phyloP scores from a whole-genome alignment of 1,140 invertebrate genomes.

The Listronotus bonariensis region DNA sequence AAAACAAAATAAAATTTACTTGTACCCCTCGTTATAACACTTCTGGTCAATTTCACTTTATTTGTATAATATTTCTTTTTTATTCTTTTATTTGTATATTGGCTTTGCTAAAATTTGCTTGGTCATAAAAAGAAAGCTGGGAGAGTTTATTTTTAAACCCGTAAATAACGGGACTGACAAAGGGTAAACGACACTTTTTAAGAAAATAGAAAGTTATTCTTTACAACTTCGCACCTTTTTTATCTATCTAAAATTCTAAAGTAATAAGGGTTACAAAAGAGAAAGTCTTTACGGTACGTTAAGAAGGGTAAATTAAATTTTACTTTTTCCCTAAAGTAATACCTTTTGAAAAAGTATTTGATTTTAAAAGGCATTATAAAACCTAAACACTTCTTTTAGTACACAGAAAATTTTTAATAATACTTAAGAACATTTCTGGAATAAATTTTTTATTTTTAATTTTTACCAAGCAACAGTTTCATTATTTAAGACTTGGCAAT shows the following conservation, averaged over 20 bases:
- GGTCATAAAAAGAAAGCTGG: constrained; percentile 19
- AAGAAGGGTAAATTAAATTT: constrained; percentile 25
- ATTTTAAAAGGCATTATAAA: no score
- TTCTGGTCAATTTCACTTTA: no score
- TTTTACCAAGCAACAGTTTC: no score
- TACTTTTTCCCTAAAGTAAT: constrained; percentile 4
- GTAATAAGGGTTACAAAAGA: constrained; percentile 1
- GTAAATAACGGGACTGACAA: constrained; percentile 6
- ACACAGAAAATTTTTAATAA: no score
- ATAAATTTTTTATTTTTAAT: no score
- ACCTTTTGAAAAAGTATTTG: background rate
- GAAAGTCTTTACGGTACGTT: constrained; percentile 20
- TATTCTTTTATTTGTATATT: background rate
- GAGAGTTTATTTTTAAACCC: constrained; percentile 15
- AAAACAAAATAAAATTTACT: no score
- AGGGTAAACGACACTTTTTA: constrained; percentile 10
- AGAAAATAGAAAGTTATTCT: constrained; percentile 17
- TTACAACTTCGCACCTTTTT: constrained; percentile 20
- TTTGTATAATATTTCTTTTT: background rate
- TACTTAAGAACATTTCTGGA: no score
- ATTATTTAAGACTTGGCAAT: no score
- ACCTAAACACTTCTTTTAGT: no score
- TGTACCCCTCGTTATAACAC: no score
- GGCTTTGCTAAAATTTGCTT: background rate
- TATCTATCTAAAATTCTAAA: constrained; percentile 11